Evolutionary conservation across 2,888 invertebrate species (phyloP).

Genomic region (Erpobdella octoculata): DNA sequence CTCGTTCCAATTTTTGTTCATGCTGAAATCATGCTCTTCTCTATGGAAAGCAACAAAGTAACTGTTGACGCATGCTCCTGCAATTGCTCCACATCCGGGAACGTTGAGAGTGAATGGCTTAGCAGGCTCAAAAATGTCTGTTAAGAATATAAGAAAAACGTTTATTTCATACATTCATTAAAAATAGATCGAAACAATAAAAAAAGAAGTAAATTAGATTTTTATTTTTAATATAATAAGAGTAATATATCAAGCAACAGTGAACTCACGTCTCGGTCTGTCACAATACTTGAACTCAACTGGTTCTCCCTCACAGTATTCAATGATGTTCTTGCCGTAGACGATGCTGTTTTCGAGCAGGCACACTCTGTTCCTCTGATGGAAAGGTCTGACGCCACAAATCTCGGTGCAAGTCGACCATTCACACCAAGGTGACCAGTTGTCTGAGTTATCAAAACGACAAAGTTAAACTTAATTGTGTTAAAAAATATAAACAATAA

Average conservation of each 20-base stretch:
- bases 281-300: slow-evolving; percentile 26
- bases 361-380: slow-evolving; percentile 27
- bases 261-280: slow-evolving; percentile 2
- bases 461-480: not conserved
- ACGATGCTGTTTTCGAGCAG: slow-evolving; percentile 20
- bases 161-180: not conserved
- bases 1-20: slow-evolving; percentile 26
- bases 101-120: slow-evolving; percentile 7
- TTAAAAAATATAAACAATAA: not conserved
- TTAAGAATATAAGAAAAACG: not conserved
- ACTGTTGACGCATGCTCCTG: slow-evolving; percentile 23
- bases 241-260: not conserved
- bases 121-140: slow-evolving; percentile 16
- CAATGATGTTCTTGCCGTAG: slow-evolving; percentile 30
- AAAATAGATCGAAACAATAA: not conserved
- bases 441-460: slow-evolving; percentile 4
- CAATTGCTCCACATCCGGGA: not conserved
- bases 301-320: slow-evolving; percentile 28
- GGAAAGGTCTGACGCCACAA: slow-evolving; percentile 25
- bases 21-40: not conserved
- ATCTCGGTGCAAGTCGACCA: slow-evolving; percentile 24
- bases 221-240: not conserved
- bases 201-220: not conserved
- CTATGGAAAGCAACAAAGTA: slow-evolving; percentile 20
- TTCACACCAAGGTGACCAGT: slow-evolving; percentile 28